Evolutionary conservation across 92 coral and sea anemone species (phyloP).

Genomic region (Paramuricea clavata): DNA sequence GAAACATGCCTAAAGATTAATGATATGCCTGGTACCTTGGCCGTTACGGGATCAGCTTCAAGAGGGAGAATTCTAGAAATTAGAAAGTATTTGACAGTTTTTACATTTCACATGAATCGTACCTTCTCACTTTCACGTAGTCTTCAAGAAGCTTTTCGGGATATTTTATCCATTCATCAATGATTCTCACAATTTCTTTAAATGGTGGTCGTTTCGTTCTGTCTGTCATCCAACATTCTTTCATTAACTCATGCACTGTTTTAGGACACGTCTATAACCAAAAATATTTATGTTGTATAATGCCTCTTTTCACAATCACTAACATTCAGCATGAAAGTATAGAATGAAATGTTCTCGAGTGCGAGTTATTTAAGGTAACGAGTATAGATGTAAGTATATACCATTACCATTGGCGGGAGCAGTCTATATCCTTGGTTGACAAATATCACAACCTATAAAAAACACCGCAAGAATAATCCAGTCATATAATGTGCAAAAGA

Average conservation of each 20-base stretch:
- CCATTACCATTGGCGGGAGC: conserved; percentile 92
- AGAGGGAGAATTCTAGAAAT: too few relatives aligned
- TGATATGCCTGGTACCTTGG: too few relatives aligned
- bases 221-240: conserved; percentile 85
- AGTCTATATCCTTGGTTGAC: conserved; percentile 85
- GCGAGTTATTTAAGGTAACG: too few relatives aligned
- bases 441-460: conserved; percentile 83
- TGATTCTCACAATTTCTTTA: background rate
- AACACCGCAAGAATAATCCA: background rate
- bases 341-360: too few relatives aligned
- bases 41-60: too few relatives aligned
- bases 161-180: background rate
- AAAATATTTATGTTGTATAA: too few relatives aligned
- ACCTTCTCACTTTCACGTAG: conserved; percentile 18
- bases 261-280: conserved; percentile 73
- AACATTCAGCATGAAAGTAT: too few relatives aligned
- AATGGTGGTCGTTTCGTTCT: conserved; percentile 70
- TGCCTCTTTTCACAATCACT: too few relatives aligned
- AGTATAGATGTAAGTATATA: too few relatives aligned
- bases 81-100: background rate
- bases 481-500: too few relatives aligned
- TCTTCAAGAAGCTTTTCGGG: conserved; percentile 34
- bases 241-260: conserved; percentile 74
- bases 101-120: background rate
- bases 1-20: too few relatives aligned